Conservation (phyloP, 37 sponge, comb jelly and placozoan genomes). For the Halichondria panicea region DNA sequence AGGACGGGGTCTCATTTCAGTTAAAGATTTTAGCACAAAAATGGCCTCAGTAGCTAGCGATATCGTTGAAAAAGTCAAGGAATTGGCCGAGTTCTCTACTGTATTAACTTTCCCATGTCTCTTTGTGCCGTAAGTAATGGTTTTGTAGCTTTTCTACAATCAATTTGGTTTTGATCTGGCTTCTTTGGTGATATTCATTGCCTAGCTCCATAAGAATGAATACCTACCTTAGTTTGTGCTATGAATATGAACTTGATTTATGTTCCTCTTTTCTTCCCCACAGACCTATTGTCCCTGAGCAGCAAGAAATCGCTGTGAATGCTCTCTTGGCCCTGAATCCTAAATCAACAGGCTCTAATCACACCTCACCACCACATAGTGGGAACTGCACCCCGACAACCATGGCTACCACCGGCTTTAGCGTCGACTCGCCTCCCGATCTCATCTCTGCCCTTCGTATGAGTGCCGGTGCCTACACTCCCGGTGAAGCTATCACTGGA, state of each 20-base stretch:
- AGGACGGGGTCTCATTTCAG: too few species aligned
- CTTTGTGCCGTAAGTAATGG: too few species aligned
- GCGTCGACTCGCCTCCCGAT: slow-evolving; percentile 16
- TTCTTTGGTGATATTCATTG: neutral
- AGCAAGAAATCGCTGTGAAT: slow-evolving; percentile 56
- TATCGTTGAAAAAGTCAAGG: too few species aligned
- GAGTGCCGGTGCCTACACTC: slow-evolving; percentile 33
- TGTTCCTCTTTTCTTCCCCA: slow-evolving; percentile 1
- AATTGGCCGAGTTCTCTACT: too few species aligned
- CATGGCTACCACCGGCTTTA: slow-evolving; percentile 3
- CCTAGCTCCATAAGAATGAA: too few species aligned
- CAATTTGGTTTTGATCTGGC: too few species aligned
- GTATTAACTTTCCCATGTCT: too few species aligned
- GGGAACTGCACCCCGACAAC: slow-evolving; percentile 24
- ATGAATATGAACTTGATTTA: too few species aligned
- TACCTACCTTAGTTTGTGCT: too few species aligned
- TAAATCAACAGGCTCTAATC: slow-evolving; percentile 24
- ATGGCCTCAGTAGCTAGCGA: too few species aligned
- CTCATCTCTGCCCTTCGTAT: slow-evolving; percentile 41
- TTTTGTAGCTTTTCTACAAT: too few species aligned
- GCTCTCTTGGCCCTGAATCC: slow-evolving; percentile 55
- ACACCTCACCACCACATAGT: slow-evolving; percentile 12
- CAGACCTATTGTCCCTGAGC: slow-evolving; percentile 44
- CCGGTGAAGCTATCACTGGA: slow-evolving; percentile 33
- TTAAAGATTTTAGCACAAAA: too few species aligned